Evolutionary conservation across 2,888 invertebrate species (phyloP), one percentile per base, ranked within the genome.

Genomic region (Dendrolimus pini): DNA sequence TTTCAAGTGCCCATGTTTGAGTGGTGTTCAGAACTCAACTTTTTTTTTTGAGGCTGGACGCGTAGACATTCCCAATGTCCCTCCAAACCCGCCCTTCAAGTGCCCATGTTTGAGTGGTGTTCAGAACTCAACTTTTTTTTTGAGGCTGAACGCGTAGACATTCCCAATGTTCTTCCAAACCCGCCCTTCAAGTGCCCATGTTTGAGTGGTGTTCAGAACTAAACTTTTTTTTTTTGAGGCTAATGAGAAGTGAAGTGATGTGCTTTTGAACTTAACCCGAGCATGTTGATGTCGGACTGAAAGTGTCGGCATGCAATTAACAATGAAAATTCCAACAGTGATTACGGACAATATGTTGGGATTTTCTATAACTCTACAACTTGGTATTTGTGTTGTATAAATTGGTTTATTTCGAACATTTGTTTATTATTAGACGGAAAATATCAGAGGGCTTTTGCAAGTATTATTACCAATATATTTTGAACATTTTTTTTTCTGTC

Each of bases 191-290:
- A 70, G 74, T 30, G 30, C 30, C 30, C 3, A 30, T 30, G 30
- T 30, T 30, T 30, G 30, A 30, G 30, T 30, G 30, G 71, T 71
- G 70, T 64, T 63, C 60, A 42, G 30, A 30, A 64, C 58, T 58
- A 67, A 63, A 47, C 7, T 9, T 47, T 47, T 47, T 47, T 47
- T 47, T 47, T 47, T 68, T 66, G 67, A 72, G 65, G 70, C 73
- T 74, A 69, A 63, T 66, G 59, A 61, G 58, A 63, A 67, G 60
- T 56, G 56, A 56, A 58, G 72, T 72, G 68, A 68, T 74, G 73
- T 75, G 74, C 67, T 70, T 71, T 66, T 65, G 59, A 30, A 71
- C 70, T 75, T 73, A 82, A 81, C 77, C 74, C 69, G 58, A 65
- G 64, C 64, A 64, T 64, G 64, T 61, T 56, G 59, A 54, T 60